phyloP scores from a whole-genome alignment of 1,140 invertebrate genomes.

The Penaeus vannamei region DNA sequence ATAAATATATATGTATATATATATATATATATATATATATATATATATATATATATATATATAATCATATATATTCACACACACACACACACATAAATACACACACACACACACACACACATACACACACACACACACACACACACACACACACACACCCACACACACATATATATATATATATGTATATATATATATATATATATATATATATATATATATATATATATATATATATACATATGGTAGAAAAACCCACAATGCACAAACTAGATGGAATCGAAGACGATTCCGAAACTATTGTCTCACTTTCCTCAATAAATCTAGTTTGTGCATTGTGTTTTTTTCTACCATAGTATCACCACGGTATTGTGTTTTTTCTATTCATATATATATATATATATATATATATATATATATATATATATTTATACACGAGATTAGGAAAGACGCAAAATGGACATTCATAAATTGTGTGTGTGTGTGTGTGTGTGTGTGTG shows the following conservation, averaged over 20 bases:
- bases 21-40: conserved; percentile 25
- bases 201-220: conserved; percentile 21
- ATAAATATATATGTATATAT: conserved; percentile 20
- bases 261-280: background rate
- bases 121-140: background rate
- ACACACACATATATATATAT: conserved; percentile 2
- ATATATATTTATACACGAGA: no score
- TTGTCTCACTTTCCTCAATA: background rate
- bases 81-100: background rate
- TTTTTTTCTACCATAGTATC: background rate
- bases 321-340: background rate
- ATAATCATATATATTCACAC: background rate
- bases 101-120: background rate
- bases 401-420: no score
- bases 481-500: no score
- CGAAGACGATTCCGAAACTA: no score
- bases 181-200: conserved; percentile 21
- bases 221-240: conserved; percentile 8
- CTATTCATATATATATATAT: no score
- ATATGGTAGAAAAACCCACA: background rate
- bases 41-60: conserved; percentile 21
- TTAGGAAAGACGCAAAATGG: no score
- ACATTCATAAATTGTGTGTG: no score
- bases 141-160: background rate
- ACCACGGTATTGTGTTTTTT: no score